Percentiles rank a stretch among this genome's conserved stretches.
Conservation (phyloP, 2,888 invertebrate genomes). For the Brachycybe producta region DNA sequence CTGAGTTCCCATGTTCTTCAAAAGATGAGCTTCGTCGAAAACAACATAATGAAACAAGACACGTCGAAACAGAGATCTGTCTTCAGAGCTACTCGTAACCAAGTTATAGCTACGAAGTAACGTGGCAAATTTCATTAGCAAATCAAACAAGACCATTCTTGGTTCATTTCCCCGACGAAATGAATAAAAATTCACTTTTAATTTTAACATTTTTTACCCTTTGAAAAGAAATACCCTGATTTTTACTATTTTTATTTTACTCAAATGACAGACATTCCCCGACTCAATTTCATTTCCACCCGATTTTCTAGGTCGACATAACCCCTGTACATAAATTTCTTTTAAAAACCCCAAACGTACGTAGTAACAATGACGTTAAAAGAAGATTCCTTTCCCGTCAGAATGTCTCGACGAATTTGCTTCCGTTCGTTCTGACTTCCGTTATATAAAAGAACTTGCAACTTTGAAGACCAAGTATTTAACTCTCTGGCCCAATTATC, state of each 20-base stretch:
- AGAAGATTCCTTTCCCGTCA: conserved; percentile 54
- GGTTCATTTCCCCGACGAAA: too few relatives aligned
- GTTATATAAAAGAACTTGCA: conserved; percentile 71
- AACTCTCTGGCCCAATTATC: conserved; percentile 39
- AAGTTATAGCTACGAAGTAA: conserved; percentile 48
- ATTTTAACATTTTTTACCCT: too few relatives aligned
- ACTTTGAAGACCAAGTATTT: conserved; percentile 34
- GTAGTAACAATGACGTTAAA: conserved; percentile 80
- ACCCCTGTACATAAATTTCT: background rate
- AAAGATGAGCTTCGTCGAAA: conserved; percentile 95
- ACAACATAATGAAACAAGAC: conserved; percentile 74
- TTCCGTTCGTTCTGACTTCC: conserved; percentile 74
- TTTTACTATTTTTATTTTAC: background rate
- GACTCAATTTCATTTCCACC: too few relatives aligned
- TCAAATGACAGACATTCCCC: too few relatives aligned
- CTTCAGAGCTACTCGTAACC: conserved; percentile 72
- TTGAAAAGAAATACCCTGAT: too few relatives aligned
- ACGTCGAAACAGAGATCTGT: conserved; percentile 78
- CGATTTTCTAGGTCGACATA: background rate
- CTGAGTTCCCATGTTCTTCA: conserved; percentile 91
- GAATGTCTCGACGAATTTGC: conserved; percentile 58
- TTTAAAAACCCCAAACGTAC: conserved; percentile 36
- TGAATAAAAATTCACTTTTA: too few relatives aligned
- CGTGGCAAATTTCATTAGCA: background rate
- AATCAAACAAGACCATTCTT: too few relatives aligned